A percentile compares a stretch with the other conserved stretches of the same genome.
Conservation (phyloP, 2,888 invertebrate genomes). For the Andrena bicolor region DNA sequence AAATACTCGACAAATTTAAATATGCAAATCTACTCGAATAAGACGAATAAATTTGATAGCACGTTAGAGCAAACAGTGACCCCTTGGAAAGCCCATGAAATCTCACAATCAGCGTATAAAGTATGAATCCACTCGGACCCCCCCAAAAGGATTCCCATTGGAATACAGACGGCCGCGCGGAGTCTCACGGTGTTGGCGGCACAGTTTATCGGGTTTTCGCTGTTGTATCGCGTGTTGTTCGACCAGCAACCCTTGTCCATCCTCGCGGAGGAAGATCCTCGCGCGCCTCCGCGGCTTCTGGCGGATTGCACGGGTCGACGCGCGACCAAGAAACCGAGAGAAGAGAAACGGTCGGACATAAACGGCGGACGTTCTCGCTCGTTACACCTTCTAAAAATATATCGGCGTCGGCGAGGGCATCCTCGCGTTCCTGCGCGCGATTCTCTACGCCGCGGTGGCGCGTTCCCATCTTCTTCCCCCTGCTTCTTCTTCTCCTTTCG, state of each 20-base stretch:
- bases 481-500: neutral
- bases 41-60: too few species aligned
- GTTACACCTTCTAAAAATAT: conserved; percentile 33
- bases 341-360: conserved; percentile 38
- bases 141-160: conserved; percentile 8
- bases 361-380: conserved; percentile 43
- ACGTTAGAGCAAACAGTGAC: too few species aligned
- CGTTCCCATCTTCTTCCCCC: neutral
- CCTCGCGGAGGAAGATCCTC: conserved; percentile 3
- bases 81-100: too few species aligned
- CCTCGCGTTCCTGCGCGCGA: conserved; percentile 30
- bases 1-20: too few species aligned
- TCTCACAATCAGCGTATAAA: too few species aligned
- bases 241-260: neutral
- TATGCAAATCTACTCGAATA: too few species aligned
- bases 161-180: conserved; percentile 16
- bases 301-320: neutral
- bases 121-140: neutral
- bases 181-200: conserved; percentile 8
- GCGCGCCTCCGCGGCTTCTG: conserved; percentile 28
- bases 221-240: conserved; percentile 3
- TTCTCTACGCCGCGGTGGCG: conserved; percentile 25
- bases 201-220: conserved; percentile 20
- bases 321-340: conserved; percentile 12
- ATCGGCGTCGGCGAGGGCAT: conserved; percentile 20